A percentile compares a stretch with the other conserved stretches of the same genome.
These are phyloP conservation scores for Drosophila cognata DNA, from an alignment of 2,888 invertebrate species.

Conservation along the genomic window DNA sequence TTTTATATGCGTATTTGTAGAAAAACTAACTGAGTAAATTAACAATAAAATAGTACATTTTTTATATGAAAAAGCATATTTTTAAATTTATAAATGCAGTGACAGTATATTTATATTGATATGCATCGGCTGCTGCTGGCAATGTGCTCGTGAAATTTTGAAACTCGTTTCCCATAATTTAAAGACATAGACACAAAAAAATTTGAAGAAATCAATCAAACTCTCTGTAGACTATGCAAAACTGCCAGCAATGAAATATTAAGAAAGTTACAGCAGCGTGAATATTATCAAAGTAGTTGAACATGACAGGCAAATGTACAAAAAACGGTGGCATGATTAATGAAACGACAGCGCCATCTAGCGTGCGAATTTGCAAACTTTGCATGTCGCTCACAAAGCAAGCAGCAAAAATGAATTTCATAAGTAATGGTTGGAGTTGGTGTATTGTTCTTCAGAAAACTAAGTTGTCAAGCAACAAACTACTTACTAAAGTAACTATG, in stretches of 20 bases:
- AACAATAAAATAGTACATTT: not conserved
- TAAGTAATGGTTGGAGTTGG: not conserved
- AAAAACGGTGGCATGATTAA: constrained; percentile 65
- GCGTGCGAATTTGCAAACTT: constrained; percentile 28
- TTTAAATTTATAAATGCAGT: not conserved
- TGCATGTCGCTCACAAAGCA: constrained; percentile 23
- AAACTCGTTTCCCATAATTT: not conserved
- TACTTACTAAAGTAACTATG: not conserved
- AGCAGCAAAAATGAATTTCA: constrained; percentile 22
- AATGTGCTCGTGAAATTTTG: not conserved
- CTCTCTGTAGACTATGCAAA: not conserved
- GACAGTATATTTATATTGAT: not conserved
- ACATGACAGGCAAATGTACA: constrained; percentile 73
- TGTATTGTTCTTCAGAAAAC: not conserved
- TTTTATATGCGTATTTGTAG: not conserved
- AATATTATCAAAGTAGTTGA: constrained; percentile 78
- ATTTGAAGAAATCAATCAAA: not conserved
- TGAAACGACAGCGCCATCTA: constrained; percentile 44
- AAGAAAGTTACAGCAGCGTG: constrained; percentile 52
- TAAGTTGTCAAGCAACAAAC: not conserved
- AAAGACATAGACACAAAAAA: not conserved
- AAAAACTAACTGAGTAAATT: not conserved
- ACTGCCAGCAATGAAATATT: constrained; percentile 60
- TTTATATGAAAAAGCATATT: not conserved
- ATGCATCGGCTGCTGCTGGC: not conserved